Base-by-base conservation (phyloP, 2,113 vertebrate species). In the Garra rufa region DNA sequence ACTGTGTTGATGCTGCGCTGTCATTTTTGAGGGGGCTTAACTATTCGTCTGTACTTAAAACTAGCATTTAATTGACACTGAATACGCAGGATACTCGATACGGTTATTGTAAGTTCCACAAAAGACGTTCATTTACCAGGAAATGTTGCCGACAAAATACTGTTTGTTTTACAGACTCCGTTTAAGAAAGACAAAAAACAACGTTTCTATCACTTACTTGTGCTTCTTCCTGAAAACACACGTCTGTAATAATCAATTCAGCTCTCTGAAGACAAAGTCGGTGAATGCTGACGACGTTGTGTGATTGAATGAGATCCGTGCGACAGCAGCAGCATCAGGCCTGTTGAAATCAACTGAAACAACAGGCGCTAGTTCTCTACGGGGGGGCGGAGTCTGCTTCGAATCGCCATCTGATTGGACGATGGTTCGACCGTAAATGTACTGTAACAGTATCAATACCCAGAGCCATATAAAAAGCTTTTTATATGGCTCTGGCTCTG, bases 341-440 rank as follows among this genome's bases (percentile, higher is more conserved):
- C 74, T 76, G 28, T 2, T 52, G 43, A 46, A 19, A 50, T 50
- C 76, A 15, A 15, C 13, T 26, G 76, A 46, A 48, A 65, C 59
- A 67, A 67, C 61, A 67, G 15, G 41, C 26, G 41, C 26, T 21
- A 44, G 43, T 28, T 50, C 24, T 9, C 38, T 46, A 7, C 59
- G 17, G 78, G 57, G 57, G 41, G 78, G 61, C 43, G 77, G 78
- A 34, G 78, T 34, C 10, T 67, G 59, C 6, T 11, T 17, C 15
- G 7, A 28, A 43, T 10, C 55, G n/a, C 13, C 38, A 43, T 61
- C 59, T 81, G 78, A 81, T 67, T 81, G 78, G 78, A 26, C 26
- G 9, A 63, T 28, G 24, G 6, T 34, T 19, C 43, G 4, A 0
- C 30, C 24, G 30, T 67, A 67, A 81, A 44, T 1, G 57, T 15